Evolutionary conservation across 2,888 invertebrate species (phyloP).

Genomic region (Polyommatus iphigenia): DNA sequence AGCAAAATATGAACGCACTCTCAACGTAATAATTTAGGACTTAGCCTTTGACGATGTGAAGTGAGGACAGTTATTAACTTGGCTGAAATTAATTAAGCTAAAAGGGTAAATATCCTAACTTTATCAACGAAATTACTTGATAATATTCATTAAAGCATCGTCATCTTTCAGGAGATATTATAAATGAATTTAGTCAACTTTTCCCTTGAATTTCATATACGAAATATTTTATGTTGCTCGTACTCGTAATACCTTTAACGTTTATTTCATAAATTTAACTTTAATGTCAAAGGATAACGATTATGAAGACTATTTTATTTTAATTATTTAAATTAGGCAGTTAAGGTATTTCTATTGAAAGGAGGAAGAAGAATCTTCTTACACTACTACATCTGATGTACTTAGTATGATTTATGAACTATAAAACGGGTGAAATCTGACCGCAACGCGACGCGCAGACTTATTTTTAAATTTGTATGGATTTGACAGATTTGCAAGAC

Average conservation of each 20-base stretch:
- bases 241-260: no score
- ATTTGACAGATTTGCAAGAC: no score
- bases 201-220: background rate
- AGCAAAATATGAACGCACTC: background rate
- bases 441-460: no score
- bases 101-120: constrained; percentile 21
- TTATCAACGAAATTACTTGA: constrained; percentile 17
- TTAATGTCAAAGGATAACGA: no score
- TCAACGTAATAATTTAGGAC: background rate
- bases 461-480: no score
- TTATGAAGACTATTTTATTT: no score
- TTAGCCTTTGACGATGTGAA: background rate
- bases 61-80: background rate
- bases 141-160: constrained; percentile 16
- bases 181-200: constrained; percentile 1
- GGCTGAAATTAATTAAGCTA: constrained; percentile 20
- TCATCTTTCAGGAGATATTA: background rate
- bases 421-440: no score
- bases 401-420: no score
- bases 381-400: no score
- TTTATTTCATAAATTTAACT: background rate
- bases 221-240: background rate
- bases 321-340: no score
- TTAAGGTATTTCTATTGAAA: no score
- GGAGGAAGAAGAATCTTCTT: no score